Evolutionary conservation across 2,113 vertebrate species (phyloP), one percentile per base, ranked within the genome.

Genomic region (Mirza zaza): DNA sequence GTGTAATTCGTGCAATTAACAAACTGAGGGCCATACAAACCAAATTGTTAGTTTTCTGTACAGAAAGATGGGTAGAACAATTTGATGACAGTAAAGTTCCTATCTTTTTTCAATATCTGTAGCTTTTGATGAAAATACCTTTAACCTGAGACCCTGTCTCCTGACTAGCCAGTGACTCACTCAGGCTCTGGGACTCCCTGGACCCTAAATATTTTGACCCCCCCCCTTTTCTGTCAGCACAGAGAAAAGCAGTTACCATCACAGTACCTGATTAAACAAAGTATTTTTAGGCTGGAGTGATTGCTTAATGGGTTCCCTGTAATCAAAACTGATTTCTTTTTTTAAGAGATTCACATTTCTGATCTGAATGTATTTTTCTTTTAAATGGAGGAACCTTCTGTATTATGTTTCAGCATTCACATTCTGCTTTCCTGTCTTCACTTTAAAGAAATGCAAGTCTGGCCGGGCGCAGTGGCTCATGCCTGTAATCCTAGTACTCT

Each of bases 291-390:
- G 27, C 73, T 70, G 63, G 48, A 87, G 25, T 87, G 76, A 75
- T 71, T 82, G 79, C n/a, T 94, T 87, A 34, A 48, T 57, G 81
- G n/a, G 23, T 75, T 94, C 75, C 63, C 42, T 79, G 14, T 88
- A 63, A 89, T 91, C 81, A 75, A 65, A 90, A 71, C 80, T 90
- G 86, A 68, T 85, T 96, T 87, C 85, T 93, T 55, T 36, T 65
- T 85, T 89, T 42, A 81, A 89, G 55, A 59, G 21, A 50, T 29
- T 61, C 5, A 5, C 15, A 13, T 67, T 84, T 91, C 67, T 39
- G 21, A 82, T 91, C 67, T 39, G 21, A 82, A 48, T 59, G 4
- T 61, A 45, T 45, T 83, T 93, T 59, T 32, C 50, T 73, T 55
- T 14, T 80, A 32, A 63, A 81, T 61, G 36, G 36, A 42, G 21